Evolutionary conservation across 1,140 invertebrate species (phyloP), one percentile per base, ranked within the genome.

Genomic region (Vanessa tameamea): DNA sequence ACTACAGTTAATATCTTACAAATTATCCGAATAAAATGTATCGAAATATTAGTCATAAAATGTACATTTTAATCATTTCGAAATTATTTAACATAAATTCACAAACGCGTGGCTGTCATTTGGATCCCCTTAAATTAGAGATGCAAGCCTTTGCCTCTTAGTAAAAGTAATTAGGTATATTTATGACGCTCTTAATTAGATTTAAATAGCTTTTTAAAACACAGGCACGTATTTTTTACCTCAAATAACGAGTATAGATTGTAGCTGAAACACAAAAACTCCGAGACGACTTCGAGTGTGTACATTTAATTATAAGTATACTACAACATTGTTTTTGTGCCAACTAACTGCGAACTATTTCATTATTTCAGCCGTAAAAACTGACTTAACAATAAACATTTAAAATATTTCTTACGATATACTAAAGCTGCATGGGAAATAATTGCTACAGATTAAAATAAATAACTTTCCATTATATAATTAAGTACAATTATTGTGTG

Each of bases 281-380:
- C 51, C 65, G 26, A 68, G 55, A 67, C 23, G 26, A 65, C 26
- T 65, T 55, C 70, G 26, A 37, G 64, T 57, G 37, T 61, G n/a
- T 48, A 68, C 15, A 53, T 37, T 63, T 70, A 70, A 73, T 73
- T 67, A 53, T 68, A 73, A 64, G 20, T 55, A 14, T 31, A 53
- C 37, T 67, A 37, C 65, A 66, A 66, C n/a, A 23, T 64, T 63
- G 57, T 68, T 72, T 72, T 73, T 73, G 16, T 59, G 64, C 55
- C 65, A 73, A 68, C 67, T 70, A 53, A 57, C 59, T 47, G 55
- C 53, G 47, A 20, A 66, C 37, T 50, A 59, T 72, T 72, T 72
- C 57, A 68, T 57, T 68, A 57, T 68, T 57, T 47, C 37, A 43
- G 53, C 53, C 14, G 20, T 68, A 26, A 31, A 68, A 61, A 5